Evolutionary conservation across 2,888 invertebrate genomes (phyloP).

Genomic region (Electrophaes corylata): DNA sequence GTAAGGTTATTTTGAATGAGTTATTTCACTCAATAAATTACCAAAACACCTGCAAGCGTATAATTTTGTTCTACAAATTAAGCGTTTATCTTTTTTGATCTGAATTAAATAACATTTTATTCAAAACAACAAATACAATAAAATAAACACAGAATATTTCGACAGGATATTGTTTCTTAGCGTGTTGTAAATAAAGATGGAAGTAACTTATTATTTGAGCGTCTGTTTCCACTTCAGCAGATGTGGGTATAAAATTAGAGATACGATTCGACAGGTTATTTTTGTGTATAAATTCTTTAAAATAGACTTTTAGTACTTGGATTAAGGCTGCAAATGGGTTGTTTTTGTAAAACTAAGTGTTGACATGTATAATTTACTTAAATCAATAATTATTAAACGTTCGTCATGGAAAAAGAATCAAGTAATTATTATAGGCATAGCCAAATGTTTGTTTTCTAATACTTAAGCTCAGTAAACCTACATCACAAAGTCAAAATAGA

Average conservation of each 20-base stretch:
- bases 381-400: slow-evolving; percentile 5
- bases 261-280: slow-evolving; percentile 22
- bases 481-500: too few species aligned
- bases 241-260: slow-evolving; percentile 42
- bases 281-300: neutral
- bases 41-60: slow-evolving; percentile 29
- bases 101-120: slow-evolving; percentile 24
- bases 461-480: too few species aligned
- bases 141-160: slow-evolving; percentile 34
- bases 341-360: neutral
- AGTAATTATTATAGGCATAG: too few species aligned
- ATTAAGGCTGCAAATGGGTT: neutral
- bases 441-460: too few species aligned
- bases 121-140: slow-evolving; percentile 24
- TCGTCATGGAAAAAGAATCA: slow-evolving; percentile 1
- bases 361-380: slow-evolving; percentile 6
- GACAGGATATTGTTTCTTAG: slow-evolving; percentile 2
- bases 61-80: slow-evolving; percentile 30
- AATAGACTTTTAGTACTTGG: neutral
- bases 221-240: slow-evolving; percentile 47
- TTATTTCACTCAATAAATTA: slow-evolving; percentile 20
- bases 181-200: neutral
- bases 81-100: slow-evolving; percentile 26
- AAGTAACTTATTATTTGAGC: neutral
- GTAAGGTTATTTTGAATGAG: too few species aligned